Conservation (phyloP, 2,797 vertebrate genomes). For the Acrossocheilus fasciatus region DNA sequence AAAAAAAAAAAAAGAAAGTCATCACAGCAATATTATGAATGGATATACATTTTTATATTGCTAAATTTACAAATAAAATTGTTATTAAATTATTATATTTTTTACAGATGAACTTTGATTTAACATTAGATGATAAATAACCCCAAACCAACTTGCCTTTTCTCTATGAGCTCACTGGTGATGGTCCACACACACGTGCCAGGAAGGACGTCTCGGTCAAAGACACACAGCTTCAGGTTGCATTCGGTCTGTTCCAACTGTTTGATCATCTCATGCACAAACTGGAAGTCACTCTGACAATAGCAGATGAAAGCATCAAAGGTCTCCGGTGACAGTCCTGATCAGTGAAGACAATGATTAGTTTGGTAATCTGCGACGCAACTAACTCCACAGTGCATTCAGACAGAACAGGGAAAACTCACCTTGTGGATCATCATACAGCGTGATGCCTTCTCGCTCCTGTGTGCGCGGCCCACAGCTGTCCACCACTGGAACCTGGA, state of each 20-base stretch:
- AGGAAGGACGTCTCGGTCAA: constrained; percentile 94
- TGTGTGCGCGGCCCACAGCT: constrained; percentile 82
- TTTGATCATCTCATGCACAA: constrained; percentile 94
- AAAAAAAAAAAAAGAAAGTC: neutral
- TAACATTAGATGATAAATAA: neutral
- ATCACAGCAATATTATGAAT: neutral
- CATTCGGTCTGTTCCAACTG: constrained; percentile 89
- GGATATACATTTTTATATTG: neutral
- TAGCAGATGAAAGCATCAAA: constrained; percentile 99
- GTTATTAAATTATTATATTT: neutral
- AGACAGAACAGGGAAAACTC: constrained; percentile 17
- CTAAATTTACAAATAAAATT: neutral
- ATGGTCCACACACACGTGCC: constrained; percentile 96
- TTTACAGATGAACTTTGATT: neutral
- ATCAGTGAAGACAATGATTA: neutral
- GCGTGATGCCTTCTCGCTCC: constrained; percentile 82
- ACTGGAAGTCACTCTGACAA: constrained; percentile 89
- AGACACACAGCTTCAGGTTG: constrained; percentile 93
- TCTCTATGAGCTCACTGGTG: constrained; percentile 95
- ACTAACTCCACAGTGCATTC: neutral
- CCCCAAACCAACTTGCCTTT: constrained; percentile 74
- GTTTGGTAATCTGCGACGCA: neutral
- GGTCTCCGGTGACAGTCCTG: constrained; percentile 83
- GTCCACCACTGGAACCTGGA: constrained; percentile 89
- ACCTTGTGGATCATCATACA: constrained; percentile 83